Evolutionary conservation across 2,113 vertebrate genomes (phyloP), one percentile per base, ranked within the genome.

Genomic region (Rhinoderma darwinii): DNA sequence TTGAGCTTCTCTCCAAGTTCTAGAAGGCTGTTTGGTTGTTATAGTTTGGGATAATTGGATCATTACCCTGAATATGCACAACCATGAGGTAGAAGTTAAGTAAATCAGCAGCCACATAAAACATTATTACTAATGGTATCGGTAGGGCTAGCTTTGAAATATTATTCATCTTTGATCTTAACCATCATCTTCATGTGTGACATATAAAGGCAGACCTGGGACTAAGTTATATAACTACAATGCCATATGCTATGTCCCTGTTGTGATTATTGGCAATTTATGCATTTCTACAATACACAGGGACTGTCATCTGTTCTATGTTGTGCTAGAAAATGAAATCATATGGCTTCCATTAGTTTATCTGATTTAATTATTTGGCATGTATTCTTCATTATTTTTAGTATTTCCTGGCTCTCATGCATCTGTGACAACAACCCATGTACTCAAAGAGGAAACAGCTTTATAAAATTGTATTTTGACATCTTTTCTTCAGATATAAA

Each of bases 321-420:
- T 82, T 82, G 56, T 82, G 79, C 51, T 82, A 30, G 56, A 44
- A 82, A 82, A 82, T 82, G 27, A 41, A 82, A 82, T 82, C 79
- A 82, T 82, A 82, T 66, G 79, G 56, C 79, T 66, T 82, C 39
- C 56, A 82, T 82, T 82, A 66, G 56, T 82, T 82, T 82, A 66
- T 82, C 79, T 82, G 25, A 82, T 82, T 82, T 82, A 63, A 82
- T 82, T 82, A 82, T 82, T 82, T 82, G 56, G 79, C 56, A 66
- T 82, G 56, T 82, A 66, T 81, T 82, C 59, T 66, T 66, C n/a
- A 66, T 82, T 82, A 82, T 82, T 82, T 81, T 63, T 66, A 82
- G 79, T 82, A 44, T 39, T 82, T 82, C 56, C 56, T 82, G 79
- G 79, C 79, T 66, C 61, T 66, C 17, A 44, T 41, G 37, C 79